A percentile compares a stretch with the other conserved stretches of the same genome.
Conservation (phyloP, 2,888 invertebrate species). For the Orchestes rusci region DNA sequence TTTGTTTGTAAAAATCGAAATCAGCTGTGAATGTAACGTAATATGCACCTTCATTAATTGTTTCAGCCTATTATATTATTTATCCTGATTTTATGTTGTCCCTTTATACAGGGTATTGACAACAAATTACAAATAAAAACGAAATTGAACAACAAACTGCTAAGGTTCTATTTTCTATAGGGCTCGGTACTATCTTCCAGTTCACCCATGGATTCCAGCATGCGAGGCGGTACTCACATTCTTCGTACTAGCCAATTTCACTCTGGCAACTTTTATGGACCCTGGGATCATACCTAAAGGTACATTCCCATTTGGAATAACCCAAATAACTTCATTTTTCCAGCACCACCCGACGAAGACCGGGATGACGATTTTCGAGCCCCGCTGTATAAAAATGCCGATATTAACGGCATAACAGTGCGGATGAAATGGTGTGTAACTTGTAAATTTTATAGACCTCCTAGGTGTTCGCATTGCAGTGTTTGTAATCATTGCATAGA, state of each 20-base stretch:
- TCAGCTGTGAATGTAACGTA: no score
- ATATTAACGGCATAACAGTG: conserved; percentile 96
- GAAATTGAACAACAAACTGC: no score
- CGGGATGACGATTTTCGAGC: conserved; percentile 96
- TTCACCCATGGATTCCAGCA: conserved; percentile 84
- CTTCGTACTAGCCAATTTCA: conserved; percentile 97
- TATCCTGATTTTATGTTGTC: no score
- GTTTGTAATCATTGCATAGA: conserved; percentile 99
- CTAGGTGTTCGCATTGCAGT: conserved; percentile 97
- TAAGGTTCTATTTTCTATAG: no score
- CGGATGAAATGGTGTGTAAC: conserved; percentile 99
- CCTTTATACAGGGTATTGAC: no score
- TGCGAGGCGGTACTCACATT: conserved; percentile 92
- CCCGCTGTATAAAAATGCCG: conserved; percentile 93
- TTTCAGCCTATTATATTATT: no score
- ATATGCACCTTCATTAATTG: no score
- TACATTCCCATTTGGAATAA: conserved; percentile 39
- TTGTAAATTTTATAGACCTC: conserved; percentile 99
- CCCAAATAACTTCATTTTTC: background rate
- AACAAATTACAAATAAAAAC: no score
- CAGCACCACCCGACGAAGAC: conserved; percentile 94
- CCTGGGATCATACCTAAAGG: conserved; percentile 98
- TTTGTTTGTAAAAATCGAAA: no score
- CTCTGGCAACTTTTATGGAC: conserved; percentile 98
- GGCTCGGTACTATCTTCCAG: conserved; percentile 77